phyloP scores from a whole-genome alignment of 2,113 vertebrate species.

The Chamaetylas fuelleborni region DNA sequence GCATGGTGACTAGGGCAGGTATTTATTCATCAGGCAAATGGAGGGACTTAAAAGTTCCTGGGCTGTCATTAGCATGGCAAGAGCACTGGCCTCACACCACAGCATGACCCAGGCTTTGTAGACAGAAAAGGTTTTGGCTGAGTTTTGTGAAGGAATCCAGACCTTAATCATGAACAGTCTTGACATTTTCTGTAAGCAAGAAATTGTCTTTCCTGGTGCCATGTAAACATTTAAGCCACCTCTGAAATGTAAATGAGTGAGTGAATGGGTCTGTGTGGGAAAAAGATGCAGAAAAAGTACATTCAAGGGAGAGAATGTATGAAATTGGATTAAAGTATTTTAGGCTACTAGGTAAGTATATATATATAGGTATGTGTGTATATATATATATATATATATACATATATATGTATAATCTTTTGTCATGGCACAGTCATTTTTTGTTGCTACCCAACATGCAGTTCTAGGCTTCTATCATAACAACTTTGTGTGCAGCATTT shows the following conservation, averaged over 20 bases:
- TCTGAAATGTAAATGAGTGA: background rate
- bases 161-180: background rate
- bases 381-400: no score
- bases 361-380: no score
- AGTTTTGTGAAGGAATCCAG: background rate
- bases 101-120: background rate
- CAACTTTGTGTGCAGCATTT: background rate
- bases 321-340: background rate
- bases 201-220: background rate
- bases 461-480: background rate
- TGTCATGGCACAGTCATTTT: background rate
- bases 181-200: background rate
- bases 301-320: background rate
- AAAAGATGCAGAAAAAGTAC: background rate
- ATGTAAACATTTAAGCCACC: background rate
- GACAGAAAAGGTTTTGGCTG: background rate
- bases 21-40: background rate
- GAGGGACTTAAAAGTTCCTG: background rate
- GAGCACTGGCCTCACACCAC: rapidly evolving
- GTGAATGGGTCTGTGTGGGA: background rate
- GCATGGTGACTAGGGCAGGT: no score
- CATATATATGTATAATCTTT: background rate
- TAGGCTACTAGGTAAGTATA: background rate
- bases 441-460: background rate
- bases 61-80: background rate